phyloP scores from a whole-genome alignment of 2,888 invertebrate species.

The Onchidella celtica region DNA sequence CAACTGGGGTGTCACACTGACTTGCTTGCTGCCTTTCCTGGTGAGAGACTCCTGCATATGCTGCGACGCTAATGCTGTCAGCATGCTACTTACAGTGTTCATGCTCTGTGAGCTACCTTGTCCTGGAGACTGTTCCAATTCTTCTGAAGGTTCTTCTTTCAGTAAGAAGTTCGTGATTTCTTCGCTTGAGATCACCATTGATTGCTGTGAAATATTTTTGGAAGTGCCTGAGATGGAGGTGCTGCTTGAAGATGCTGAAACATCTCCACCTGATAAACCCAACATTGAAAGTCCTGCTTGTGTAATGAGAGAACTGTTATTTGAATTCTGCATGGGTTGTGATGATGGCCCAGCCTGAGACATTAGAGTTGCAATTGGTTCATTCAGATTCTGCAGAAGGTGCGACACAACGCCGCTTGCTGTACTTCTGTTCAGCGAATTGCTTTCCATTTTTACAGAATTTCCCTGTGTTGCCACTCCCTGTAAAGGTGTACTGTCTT shows the following conservation, averaged over 20 bases:
- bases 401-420: conserved; percentile 55
- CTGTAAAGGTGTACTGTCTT: conserved; percentile 3
- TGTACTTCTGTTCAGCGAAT: conserved; percentile 8
- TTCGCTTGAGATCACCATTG: conserved; percentile 38
- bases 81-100: conserved; percentile 61
- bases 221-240: background rate
- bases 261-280: conserved; percentile 2
- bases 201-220: background rate
- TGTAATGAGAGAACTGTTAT: background rate
- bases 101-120: conserved; percentile 13
- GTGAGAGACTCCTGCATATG: conserved; percentile 54
- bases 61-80: conserved; percentile 69
- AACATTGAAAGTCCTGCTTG: conserved; percentile 44
- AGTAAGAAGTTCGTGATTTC: conserved; percentile 43
- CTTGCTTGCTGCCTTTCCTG: conserved; percentile 14
- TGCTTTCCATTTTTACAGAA: background rate
- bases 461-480: background rate
- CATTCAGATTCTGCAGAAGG: conserved; percentile 64
- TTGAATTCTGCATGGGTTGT: background rate
- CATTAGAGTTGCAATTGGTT: conserved; percentile 59
- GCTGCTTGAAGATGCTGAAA: background rate
- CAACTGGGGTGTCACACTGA: background rate
- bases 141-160: conserved; percentile 45
- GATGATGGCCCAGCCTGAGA: conserved; percentile 7
- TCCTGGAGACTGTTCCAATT: background rate